A percentile compares a stretch with the other conserved stretches of the same genome.
Evolutionary conservation across 2,888 invertebrate genomes (phyloP).

Genomic region (Elgonia sp.): DNA sequence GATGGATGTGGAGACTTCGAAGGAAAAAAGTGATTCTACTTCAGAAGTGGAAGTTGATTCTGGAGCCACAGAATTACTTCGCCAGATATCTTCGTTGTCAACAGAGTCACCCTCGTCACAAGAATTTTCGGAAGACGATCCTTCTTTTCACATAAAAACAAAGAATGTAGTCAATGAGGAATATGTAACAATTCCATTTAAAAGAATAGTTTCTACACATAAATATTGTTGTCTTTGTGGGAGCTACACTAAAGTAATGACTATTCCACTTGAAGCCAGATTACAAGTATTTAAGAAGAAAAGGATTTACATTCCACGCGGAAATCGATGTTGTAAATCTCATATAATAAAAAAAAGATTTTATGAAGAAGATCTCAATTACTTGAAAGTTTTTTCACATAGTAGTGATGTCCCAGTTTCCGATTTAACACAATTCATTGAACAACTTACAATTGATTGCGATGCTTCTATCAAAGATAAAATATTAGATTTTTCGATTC

Average conservation of each 20-base stretch:
- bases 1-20: too few relatives aligned
- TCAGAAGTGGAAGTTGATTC: too few relatives aligned
- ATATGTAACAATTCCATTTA: constrained; percentile 8
- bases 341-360: constrained; percentile 46
- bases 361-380: background rate
- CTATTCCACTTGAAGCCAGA: constrained; percentile 5
- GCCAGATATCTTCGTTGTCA: too few relatives aligned
- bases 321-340: constrained; percentile 24
- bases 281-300: background rate
- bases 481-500: constrained; percentile 44
- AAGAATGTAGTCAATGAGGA: too few relatives aligned
- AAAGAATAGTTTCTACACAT: background rate
- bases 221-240: background rate
- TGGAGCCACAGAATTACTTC: too few relatives aligned
- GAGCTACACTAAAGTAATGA: background rate
- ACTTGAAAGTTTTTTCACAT: background rate
- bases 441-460: background rate
- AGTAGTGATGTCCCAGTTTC: background rate
- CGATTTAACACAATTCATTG: background rate
- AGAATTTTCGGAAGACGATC: too few relatives aligned
- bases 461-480: constrained; percentile 5
- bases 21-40: too few relatives aligned
- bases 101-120: too few relatives aligned
- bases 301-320: constrained; percentile 21
- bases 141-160: too few relatives aligned